Evolutionary conservation across 2,797 vertebrate genomes (phyloP).

Genomic region (Tauraco hartlaubi): DNA sequence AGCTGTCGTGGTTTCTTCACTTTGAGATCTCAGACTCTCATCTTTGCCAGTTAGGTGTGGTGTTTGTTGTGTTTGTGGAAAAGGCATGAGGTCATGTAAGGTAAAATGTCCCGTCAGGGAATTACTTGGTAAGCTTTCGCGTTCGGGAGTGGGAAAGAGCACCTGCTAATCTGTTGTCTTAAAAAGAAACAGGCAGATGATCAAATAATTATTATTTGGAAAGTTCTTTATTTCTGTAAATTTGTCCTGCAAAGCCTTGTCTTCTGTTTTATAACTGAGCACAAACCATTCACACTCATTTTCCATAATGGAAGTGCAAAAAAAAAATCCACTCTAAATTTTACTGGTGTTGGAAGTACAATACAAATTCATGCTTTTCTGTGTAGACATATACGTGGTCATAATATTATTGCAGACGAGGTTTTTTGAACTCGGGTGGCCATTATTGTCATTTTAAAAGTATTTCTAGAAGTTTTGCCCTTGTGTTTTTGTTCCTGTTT

Average conservation of each 20-base stretch:
- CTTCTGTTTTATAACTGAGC: neutral
- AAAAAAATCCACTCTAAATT: neutral
- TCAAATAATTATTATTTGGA: neutral
- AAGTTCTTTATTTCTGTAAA: neutral
- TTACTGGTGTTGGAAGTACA: neutral
- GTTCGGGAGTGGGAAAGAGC: neutral
- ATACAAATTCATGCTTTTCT: neutral
- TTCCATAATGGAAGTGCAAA: neutral
- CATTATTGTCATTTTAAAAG: neutral
- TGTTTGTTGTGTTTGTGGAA: neutral
- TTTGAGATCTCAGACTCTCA: neutral
- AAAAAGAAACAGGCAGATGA: neutral
- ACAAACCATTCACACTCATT: neutral
- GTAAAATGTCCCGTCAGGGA: neutral
- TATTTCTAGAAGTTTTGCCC: neutral
- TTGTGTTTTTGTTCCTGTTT: neutral
- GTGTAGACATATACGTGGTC: neutral
- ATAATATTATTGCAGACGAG: neutral
- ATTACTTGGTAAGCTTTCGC: neutral
- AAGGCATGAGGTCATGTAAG: neutral
- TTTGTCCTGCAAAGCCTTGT: neutral
- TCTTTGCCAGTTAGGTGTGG: accelerated
- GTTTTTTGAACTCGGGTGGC: neutral
- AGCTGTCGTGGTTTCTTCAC: neutral
- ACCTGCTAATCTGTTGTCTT: neutral